phyloP scores from a whole-genome alignment of 2,888 invertebrate genomes.

The Cantharis lateralis region DNA sequence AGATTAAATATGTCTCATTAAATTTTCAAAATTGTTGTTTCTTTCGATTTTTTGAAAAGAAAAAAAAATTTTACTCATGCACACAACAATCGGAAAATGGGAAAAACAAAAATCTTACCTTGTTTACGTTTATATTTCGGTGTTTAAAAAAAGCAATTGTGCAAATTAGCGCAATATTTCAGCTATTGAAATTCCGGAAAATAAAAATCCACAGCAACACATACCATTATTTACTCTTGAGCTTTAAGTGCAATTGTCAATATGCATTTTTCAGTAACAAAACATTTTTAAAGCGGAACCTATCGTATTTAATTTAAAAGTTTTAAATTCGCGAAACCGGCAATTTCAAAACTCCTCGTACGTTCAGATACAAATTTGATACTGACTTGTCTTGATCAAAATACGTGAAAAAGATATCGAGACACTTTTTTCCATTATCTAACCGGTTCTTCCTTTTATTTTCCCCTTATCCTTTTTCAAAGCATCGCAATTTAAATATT shows the following conservation, averaged over 20 bases:
- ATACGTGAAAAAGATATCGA: slow-evolving; percentile 38
- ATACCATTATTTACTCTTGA: slow-evolving; percentile 23
- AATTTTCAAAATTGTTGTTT: not conserved
- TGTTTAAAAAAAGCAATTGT: not conserved
- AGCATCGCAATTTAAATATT: slow-evolving; percentile 37
- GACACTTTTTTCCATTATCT: slow-evolving; percentile 42
- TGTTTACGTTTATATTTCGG: not conserved
- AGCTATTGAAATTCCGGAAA: not conserved
- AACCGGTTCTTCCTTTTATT: slow-evolving; percentile 49
- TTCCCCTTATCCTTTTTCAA: slow-evolving; percentile 42
- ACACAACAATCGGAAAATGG: not conserved
- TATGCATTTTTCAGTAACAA: slow-evolving; percentile 14
- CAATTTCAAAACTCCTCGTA: not conserved
- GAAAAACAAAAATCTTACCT: not conserved
- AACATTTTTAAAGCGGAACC: slow-evolving; percentile 32
- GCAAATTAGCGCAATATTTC: not conserved
- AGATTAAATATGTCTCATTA: slow-evolving; percentile 18
- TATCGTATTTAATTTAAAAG: slow-evolving; percentile 13
- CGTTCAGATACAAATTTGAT: slow-evolving; percentile 30
- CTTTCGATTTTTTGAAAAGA: not conserved
- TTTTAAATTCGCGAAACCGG: slow-evolving; percentile 1
- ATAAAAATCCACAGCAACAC: not conserved
- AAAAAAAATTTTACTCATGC: not conserved
- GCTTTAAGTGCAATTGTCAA: slow-evolving; percentile 33
- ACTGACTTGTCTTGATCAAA: slow-evolving; percentile 45